Percentiles rank a stretch among this genome's conserved stretches.
Conservation (phyloP, 2,113 vertebrate species). For the Pelmatolapia mariae region DNA sequence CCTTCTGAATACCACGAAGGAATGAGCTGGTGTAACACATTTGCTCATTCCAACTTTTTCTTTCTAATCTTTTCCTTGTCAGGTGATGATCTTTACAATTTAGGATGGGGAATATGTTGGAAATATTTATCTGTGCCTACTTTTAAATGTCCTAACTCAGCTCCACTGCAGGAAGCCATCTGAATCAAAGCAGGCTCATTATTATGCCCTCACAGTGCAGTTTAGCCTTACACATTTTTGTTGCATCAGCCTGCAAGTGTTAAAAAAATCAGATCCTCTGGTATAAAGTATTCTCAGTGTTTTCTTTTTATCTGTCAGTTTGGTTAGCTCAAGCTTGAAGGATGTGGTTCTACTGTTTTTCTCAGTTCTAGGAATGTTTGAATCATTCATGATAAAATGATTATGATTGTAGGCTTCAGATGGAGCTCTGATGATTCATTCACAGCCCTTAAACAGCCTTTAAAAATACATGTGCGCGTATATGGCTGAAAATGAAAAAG, state of each 20-base stretch:
- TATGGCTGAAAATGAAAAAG: conserved; percentile 3
- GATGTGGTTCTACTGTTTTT: neutral
- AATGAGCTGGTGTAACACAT: neutral
- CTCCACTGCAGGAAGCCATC: conserved; percentile 8
- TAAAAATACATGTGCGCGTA: conserved; percentile 31
- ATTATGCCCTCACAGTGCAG: conserved; percentile 16
- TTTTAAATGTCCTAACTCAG: neutral
- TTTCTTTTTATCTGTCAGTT: conserved; percentile 12
- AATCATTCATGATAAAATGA: conserved; percentile 13
- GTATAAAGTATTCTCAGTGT: neutral
- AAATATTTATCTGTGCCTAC: neutral
- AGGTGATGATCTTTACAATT: neutral
- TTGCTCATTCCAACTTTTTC: neutral
- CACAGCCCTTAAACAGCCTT: conserved; percentile 12
- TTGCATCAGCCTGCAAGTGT: conserved; percentile 13
- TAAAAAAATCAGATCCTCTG: neutral
- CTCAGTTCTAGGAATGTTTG: neutral
- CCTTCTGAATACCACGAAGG: neutral
- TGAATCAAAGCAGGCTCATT: conserved; percentile 11
- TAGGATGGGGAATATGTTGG: neutral
- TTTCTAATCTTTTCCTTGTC: neutral
- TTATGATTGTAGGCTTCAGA: neutral
- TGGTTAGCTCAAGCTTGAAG: neutral
- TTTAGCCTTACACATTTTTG: conserved; percentile 12
- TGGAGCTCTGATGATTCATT: neutral